phyloP scores from a whole-genome alignment of 2,797 vertebrate genomes.

The Cuculus canorus region DNA sequence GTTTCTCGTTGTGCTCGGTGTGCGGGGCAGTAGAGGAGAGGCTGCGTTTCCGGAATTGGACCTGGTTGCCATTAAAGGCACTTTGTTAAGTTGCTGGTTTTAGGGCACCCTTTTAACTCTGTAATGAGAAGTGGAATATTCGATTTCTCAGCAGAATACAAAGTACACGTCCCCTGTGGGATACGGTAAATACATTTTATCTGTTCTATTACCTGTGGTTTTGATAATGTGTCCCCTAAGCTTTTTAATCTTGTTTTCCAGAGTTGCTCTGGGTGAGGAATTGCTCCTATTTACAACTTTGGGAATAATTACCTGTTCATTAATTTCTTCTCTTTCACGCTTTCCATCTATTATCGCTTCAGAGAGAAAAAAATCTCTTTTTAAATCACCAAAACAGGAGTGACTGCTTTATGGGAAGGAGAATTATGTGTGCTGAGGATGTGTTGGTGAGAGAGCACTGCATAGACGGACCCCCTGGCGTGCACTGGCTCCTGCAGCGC shows the following conservation, averaged over 20 bases:
- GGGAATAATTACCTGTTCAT: constrained; percentile 70
- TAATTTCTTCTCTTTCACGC: constrained; percentile 70
- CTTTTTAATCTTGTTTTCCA: constrained; percentile 76
- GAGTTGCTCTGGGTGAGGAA: constrained; percentile 70
- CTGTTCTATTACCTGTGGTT: constrained; percentile 67
- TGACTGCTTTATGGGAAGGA: constrained; percentile 43
- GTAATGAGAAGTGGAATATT: constrained; percentile 53
- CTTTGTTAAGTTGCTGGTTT: constrained; percentile 44
- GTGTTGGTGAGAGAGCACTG: neutral
- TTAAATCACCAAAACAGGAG: constrained; percentile 38
- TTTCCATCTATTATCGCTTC: constrained; percentile 67
- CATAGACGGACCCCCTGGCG: rapidly evolving
- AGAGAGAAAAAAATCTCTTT: constrained; percentile 11
- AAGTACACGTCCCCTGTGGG: constrained; percentile 62
- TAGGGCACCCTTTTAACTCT: constrained; percentile 45
- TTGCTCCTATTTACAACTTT: constrained; percentile 70
- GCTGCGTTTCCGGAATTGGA: neutral
- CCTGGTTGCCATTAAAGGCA: neutral
- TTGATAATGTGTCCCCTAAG: constrained; percentile 67
- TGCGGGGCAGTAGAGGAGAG: neutral
- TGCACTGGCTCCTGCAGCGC: neutral
- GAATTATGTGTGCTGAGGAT: neutral
- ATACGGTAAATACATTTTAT: constrained; percentile 72
- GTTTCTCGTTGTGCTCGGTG: rapidly evolving
- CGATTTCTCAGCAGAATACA: constrained; percentile 67